Percentiles rank a stretch among this genome's conserved stretches.
Evolutionary conservation across 2,888 invertebrate genomes (phyloP).

Genomic region (Chouioia cunea): DNA sequence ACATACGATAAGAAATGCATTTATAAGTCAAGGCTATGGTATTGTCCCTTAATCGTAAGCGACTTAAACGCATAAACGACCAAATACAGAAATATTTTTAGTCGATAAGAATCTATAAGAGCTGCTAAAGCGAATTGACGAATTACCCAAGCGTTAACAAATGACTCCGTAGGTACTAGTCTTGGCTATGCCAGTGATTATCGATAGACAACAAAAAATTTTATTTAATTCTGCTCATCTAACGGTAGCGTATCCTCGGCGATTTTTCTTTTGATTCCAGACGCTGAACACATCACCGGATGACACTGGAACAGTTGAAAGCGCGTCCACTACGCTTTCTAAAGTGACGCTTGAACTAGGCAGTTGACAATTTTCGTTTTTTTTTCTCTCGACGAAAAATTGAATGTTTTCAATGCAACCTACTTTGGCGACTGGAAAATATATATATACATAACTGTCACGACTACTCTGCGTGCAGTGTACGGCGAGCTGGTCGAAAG

Average conservation of each 20-base stretch:
- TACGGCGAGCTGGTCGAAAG: too few species aligned
- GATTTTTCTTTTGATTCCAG: slow-evolving; percentile 44
- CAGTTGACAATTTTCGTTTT: background rate
- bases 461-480: too few species aligned
- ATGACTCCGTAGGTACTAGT: slow-evolving; percentile 37
- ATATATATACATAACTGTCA: too few species aligned
- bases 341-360: background rate
- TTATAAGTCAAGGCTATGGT: too few species aligned
- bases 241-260: slow-evolving; percentile 19
- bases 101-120: too few species aligned
- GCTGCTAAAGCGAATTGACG: too few species aligned
- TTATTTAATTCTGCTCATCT: background rate
- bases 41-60: too few species aligned
- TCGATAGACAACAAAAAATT: background rate
- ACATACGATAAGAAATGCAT: too few species aligned
- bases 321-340: slow-evolving; percentile 27
- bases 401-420: background rate
- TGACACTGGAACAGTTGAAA: slow-evolving; percentile 38
- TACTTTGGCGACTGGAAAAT: too few species aligned
- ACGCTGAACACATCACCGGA: slow-evolving; percentile 34
- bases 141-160: slow-evolving; percentile 18
- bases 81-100: too few species aligned
- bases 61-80: too few species aligned
- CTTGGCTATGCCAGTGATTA: background rate
- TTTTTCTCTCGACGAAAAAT: background rate